Conservation (phyloP, 1,140 invertebrate species). For the Caenorhabditis tropicalis region DNA sequence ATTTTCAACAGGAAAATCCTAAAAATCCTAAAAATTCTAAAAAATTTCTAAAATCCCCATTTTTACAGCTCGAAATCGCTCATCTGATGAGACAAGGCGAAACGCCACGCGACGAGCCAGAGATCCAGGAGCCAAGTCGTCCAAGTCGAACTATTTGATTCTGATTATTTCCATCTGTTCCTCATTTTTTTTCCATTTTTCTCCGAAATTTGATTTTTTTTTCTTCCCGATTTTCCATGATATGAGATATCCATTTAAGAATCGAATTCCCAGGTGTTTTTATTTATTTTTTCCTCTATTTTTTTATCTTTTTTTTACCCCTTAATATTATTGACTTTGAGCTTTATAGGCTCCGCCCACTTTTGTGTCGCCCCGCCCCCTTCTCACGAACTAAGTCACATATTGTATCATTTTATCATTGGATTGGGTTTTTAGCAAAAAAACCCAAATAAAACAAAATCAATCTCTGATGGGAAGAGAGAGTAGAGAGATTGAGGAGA, state of each 20-base stretch:
- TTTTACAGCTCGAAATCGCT: conserved; percentile 26
- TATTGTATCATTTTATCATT: background rate
- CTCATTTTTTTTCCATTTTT: background rate
- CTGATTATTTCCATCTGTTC: background rate
- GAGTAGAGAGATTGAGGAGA: background rate
- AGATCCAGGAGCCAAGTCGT: background rate
- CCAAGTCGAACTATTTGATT: conserved; percentile 12
- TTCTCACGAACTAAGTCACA: too few relatives aligned
- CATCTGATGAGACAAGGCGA: background rate
- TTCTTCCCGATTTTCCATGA: background rate
- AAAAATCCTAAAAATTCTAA: background rate
- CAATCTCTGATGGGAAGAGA: background rate
- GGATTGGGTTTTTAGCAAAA: too few relatives aligned
- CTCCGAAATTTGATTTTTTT: background rate
- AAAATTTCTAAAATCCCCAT: background rate
- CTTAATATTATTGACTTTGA: too few relatives aligned
- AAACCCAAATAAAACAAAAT: too few relatives aligned
- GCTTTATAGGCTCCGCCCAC: too few relatives aligned
- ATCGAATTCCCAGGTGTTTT: background rate
- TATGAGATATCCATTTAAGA: background rate
- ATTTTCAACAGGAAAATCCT: background rate
- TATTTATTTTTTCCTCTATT: background rate
- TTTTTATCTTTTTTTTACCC: too few relatives aligned
- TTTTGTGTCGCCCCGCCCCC: too few relatives aligned
- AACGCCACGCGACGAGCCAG: background rate